Conservation (phyloP, 2,888 invertebrate genomes). For the Serrognathus titanus region DNA sequence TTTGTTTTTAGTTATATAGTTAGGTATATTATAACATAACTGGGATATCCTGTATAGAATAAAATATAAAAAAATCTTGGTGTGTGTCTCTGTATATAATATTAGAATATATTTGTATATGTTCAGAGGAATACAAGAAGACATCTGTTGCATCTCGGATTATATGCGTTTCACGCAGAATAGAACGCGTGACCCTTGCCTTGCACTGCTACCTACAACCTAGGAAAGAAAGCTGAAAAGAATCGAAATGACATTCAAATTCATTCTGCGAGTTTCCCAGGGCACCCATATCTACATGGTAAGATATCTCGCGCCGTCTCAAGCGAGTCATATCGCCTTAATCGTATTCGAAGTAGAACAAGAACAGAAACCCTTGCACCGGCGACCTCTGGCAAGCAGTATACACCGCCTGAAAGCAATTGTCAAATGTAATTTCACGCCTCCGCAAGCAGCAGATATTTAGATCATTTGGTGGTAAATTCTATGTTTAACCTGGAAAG, state of each 20-base stretch:
- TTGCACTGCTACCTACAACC: too few relatives aligned
- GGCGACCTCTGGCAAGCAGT: background rate
- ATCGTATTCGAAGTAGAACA: slow-evolving; percentile 36
- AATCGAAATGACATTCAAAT: slow-evolving; percentile 38
- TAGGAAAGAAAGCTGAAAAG: slow-evolving; percentile 15
- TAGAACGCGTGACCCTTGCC: too few relatives aligned
- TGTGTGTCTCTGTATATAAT: too few relatives aligned
- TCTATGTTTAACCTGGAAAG: slow-evolving; percentile 11
- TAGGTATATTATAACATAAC: too few relatives aligned
- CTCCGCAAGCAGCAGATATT: slow-evolving; percentile 38
- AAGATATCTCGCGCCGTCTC: slow-evolving; percentile 30
- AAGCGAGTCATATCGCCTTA: slow-evolving; percentile 36
- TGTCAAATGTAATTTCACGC: slow-evolving; percentile 46
- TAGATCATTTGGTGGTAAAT: slow-evolving; percentile 22
- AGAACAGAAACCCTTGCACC: slow-evolving; percentile 17
- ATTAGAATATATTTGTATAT: too few relatives aligned
- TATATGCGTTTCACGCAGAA: too few relatives aligned
- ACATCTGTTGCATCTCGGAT: background rate
- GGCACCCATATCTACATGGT: slow-evolving; percentile 33
- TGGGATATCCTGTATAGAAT: too few relatives aligned
- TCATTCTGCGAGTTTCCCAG: slow-evolving; percentile 34
- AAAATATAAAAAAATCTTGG: too few relatives aligned
- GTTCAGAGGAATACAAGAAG: too few relatives aligned
- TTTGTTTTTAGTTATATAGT: too few relatives aligned
- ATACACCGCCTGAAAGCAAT: slow-evolving; percentile 32